phyloP scores from a whole-genome alignment of 2,113 vertebrate genomes.

The Semnopithecus entellus region DNA sequence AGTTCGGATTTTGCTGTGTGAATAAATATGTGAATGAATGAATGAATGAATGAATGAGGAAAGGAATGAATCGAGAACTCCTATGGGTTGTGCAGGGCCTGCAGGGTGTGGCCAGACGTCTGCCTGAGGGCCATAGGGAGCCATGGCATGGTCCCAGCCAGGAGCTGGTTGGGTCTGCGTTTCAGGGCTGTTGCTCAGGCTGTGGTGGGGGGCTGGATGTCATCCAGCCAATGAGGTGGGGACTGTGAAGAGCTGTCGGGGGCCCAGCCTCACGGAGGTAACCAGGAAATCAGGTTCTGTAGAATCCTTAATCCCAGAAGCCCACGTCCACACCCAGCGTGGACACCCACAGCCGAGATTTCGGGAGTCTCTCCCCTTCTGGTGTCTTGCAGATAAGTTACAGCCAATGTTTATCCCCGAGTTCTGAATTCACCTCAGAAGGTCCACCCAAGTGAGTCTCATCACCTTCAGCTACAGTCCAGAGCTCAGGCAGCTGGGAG shows the following conservation, averaged over 20 bases:
- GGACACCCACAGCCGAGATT: background rate
- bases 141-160: background rate
- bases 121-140: accelerated
- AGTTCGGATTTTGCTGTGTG: too few species aligned
- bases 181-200: background rate
- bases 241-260: background rate
- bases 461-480: background rate
- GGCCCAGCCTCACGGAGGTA: background rate
- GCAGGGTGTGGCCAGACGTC: accelerated
- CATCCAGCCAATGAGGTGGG: accelerated
- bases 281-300: background rate
- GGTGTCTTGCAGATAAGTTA: background rate
- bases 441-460: background rate
- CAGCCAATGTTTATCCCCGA: background rate
- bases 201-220: background rate
- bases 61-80: background rate
- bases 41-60: background rate
- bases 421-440: background rate
- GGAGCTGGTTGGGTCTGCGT: background rate
- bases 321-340: accelerated
- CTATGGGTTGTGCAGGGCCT: background rate
- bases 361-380: background rate
- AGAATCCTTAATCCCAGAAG: background rate
- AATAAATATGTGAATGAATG: background rate
- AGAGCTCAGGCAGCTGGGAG: background rate